These are phyloP conservation scores for Eurytemora carolleeae DNA, from an alignment of 1,140 invertebrate species.

Conservation along the genomic window DNA sequence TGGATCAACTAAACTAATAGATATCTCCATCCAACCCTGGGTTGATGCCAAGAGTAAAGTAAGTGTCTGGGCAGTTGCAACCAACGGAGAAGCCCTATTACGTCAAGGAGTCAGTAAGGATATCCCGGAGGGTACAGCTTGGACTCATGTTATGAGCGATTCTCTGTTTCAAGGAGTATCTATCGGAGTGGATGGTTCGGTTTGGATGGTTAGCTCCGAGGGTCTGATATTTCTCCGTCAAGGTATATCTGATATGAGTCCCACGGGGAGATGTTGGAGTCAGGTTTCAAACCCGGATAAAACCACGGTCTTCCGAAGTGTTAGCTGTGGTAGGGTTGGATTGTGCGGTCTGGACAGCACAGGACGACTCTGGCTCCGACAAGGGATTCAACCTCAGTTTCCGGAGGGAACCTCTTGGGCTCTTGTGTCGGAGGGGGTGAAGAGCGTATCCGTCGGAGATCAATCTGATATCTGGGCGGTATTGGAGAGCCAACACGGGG, in stretches of 20 bases:
- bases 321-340: constrained; percentile 44
- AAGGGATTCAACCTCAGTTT: constrained; percentile 36
- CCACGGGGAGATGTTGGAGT: constrained; percentile 33
- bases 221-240: constrained; percentile 14
- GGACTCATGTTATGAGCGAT: constrained; percentile 17
- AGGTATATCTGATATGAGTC: constrained; percentile 12
- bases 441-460: constrained; percentile 37
- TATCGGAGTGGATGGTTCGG: constrained; percentile 12
- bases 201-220: constrained; percentile 17
- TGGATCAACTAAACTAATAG: constrained; percentile 56
- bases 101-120: constrained; percentile 45
- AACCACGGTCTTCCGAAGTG: constrained; percentile 42
- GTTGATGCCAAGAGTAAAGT: constrained; percentile 24
- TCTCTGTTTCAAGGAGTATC: constrained; percentile 15
- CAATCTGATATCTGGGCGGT: constrained; percentile 47
- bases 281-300: constrained; percentile 41
- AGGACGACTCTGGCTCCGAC: constrained; percentile 22
- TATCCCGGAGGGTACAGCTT: constrained; percentile 27
- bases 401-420: constrained; percentile 27
- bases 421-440: constrained; percentile 22
- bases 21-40: constrained; percentile 46
- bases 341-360: constrained; percentile 45
- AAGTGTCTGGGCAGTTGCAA: constrained; percentile 54
- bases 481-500: constrained; percentile 24
- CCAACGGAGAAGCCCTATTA: constrained; percentile 55